Evolutionary conservation across 2,113 vertebrate species (phyloP).

Genomic region (Clinocottus analis): DNA sequence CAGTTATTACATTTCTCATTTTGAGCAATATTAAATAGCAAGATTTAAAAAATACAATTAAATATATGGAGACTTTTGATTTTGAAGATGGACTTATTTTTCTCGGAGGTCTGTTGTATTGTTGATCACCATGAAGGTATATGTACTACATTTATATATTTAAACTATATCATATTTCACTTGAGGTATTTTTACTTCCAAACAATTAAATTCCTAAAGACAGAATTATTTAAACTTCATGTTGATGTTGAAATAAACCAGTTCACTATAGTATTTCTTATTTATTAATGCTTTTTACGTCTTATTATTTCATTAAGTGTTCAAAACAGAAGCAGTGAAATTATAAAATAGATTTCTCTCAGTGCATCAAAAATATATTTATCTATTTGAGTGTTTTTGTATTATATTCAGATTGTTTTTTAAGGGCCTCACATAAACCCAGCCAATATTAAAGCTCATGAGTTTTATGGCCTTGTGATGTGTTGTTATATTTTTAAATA

Average conservation of each 20-base stretch:
- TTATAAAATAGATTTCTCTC: neutral
- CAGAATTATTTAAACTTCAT: neutral
- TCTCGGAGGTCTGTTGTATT: neutral
- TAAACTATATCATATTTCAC: neutral
- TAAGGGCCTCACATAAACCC: neutral
- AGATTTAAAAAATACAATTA: neutral
- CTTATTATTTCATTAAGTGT: neutral
- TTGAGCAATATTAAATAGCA: neutral
- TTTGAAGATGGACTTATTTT: neutral
- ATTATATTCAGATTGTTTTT: neutral
- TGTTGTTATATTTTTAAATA: neutral
- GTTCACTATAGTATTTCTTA: neutral
- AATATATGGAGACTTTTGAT: neutral
- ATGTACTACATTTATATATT: neutral
- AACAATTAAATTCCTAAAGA: constrained; percentile 1
- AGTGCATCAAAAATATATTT: neutral
- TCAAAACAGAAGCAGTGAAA: constrained; percentile 8
- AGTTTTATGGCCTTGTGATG: neutral
- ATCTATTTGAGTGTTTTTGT: neutral
- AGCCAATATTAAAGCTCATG: neutral
- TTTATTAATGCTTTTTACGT: neutral
- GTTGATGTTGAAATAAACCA: neutral
- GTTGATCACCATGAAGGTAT: neutral
- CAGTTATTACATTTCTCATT: neutral
- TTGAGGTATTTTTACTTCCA: neutral